Conservation (phyloP, 2,888 invertebrate species). For the Yponomeuta cagnagella region DNA sequence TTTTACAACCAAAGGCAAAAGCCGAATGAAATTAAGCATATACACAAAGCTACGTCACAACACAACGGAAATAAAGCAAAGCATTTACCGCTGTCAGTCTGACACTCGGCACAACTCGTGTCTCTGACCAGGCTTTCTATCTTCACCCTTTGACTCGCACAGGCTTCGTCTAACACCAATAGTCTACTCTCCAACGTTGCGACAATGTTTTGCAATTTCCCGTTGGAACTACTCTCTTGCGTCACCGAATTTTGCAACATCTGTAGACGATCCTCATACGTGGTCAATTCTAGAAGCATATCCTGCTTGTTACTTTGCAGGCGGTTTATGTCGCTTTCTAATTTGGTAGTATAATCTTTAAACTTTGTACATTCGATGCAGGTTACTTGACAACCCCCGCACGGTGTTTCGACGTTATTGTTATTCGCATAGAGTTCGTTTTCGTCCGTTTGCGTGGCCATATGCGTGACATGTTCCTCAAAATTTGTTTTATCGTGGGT, state of each 20-base stretch:
- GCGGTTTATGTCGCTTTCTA: constrained; percentile 39
- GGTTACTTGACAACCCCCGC: constrained; percentile 29
- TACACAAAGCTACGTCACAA: not conserved
- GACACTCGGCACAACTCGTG: constrained; percentile 33
- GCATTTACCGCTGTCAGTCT: constrained; percentile 40
- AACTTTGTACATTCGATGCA: constrained; percentile 45
- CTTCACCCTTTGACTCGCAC: constrained; percentile 34
- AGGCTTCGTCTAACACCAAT: constrained; percentile 36
- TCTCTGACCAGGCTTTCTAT: constrained; percentile 36
- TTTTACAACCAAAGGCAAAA: too few species aligned
- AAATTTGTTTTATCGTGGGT: constrained; percentile 27
- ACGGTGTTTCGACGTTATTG: constrained; percentile 30
- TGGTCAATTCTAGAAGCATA: constrained; percentile 39
- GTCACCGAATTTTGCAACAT: constrained; percentile 38
- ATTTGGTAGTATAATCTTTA: constrained; percentile 33
- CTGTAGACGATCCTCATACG: constrained; percentile 47
- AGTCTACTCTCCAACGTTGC: constrained; percentile 41
- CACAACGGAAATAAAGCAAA: not conserved
- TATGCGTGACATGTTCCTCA: constrained; percentile 13
- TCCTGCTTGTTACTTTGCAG: constrained; percentile 34
- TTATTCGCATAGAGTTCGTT: constrained; percentile 26
- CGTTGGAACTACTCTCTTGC: constrained; percentile 43
- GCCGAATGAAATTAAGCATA: too few species aligned
- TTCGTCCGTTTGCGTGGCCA: constrained; percentile 22
- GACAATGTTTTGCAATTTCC: constrained; percentile 34